Evolutionary conservation across 2,888 invertebrate species (phyloP), one percentile per base, ranked within the genome.

Genomic region (Phytoseiulus persimilis): DNA sequence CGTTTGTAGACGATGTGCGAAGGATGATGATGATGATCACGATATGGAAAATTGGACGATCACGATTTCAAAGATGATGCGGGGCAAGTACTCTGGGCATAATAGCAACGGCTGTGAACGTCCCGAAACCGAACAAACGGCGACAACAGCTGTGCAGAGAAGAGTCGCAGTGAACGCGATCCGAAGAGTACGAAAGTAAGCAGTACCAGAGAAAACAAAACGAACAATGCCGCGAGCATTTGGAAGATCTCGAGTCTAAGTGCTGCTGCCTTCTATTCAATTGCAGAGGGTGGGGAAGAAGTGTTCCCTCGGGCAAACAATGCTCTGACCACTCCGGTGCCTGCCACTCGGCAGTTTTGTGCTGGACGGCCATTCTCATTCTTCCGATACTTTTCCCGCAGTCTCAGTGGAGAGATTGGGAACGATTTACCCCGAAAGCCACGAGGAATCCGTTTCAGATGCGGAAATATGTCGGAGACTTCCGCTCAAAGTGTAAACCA

Each of bases 1-100:
- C 65, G 65, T 65, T 65, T 65, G 1, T 23, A 65, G 65, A 11
- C 65, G 65, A 65, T 65, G 65, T 65, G 65, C 65, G 65, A 65
- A 65, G 65, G 18, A 65, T 65, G 65, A 65, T 65, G 65, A 65
- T 65, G 65, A 65, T 65, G 65, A 14, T 65, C 65, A 65, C 65
- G 65, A 65, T 65, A 65, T 65, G 65, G 65, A 65, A 65, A 65
- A 65, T 65, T 65, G 65, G 65, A 65, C 65, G 65, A 65, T 65
- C 65, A 65, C 65, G 65, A 65, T 28, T 65, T 28, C 14, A 65
- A 28, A 18, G 65, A 6, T 65, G 9, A 14, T 14, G 14, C 65
- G 65, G 46, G 46, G 65, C 65, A 65, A 65, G 39, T 39, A 39
- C 39, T 14, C 23, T 3, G 23, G 65, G 65, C 65, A 18, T 18